Evolutionary conservation across 1,140 invertebrate genomes (phyloP).

Genomic region (Cataglyphis hispanica): DNA sequence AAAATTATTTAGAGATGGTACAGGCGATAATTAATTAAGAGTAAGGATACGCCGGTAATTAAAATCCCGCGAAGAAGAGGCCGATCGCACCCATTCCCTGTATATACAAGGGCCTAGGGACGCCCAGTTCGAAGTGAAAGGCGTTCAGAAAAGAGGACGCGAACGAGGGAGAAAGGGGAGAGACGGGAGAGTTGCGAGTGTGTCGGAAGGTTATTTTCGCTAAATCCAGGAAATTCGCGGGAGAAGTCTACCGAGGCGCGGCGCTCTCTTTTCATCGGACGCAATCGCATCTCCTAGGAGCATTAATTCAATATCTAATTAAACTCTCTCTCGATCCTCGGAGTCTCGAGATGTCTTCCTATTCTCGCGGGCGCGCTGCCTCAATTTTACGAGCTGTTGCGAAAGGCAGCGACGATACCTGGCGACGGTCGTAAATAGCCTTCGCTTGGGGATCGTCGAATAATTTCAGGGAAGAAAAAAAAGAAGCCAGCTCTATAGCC

Average conservation of each 20-base stretch:
- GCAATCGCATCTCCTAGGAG: slow-evolving; percentile 65
- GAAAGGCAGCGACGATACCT: slow-evolving; percentile 52
- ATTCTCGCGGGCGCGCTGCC: slow-evolving; percentile 66
- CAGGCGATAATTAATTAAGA: slow-evolving; percentile 77
- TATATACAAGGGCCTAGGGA: slow-evolving; percentile 40
- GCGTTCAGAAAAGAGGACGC: slow-evolving; percentile 28
- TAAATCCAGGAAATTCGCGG: slow-evolving; percentile 60
- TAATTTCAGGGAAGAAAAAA: slow-evolving; percentile 64
- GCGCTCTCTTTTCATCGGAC: neutral
- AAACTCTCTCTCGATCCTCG: slow-evolving; percentile 59
- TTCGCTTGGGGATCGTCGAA: slow-evolving; percentile 50
- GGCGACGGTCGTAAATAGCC: slow-evolving; percentile 50
- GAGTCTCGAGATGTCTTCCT: slow-evolving; percentile 65
- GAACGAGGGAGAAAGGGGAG: slow-evolving; percentile 5
- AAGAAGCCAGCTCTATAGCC: neutral
- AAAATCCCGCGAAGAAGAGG: slow-evolving; percentile 76
- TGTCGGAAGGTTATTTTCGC: slow-evolving; percentile 65
- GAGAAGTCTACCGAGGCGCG: neutral
- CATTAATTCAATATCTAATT: slow-evolving; percentile 79
- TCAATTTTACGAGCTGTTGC: slow-evolving; percentile 77
- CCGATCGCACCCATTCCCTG: slow-evolving; percentile 57
- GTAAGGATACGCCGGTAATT: slow-evolving; percentile 76
- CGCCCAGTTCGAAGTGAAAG: slow-evolving; percentile 32
- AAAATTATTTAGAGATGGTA: slow-evolving; percentile 81
- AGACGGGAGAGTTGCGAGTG: slow-evolving; percentile 20